Conservation (phyloP, 2,888 invertebrate species). For the Harpalus rufipes region DNA sequence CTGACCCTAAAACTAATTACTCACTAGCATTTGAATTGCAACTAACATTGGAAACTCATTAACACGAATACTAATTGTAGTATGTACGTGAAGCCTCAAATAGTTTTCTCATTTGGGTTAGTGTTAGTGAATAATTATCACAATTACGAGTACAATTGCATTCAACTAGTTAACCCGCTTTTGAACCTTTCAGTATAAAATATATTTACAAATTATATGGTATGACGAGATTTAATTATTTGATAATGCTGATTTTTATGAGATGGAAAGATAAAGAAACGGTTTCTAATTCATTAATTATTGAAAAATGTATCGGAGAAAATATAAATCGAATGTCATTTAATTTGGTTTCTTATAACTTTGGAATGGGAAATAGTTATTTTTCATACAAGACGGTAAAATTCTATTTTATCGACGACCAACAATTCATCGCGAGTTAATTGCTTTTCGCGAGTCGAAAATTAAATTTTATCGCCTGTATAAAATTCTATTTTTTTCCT, state of each 20-base stretch:
- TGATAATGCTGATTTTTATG: background rate
- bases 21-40: conserved; percentile 14
- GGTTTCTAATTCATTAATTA: background rate
- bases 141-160: background rate
- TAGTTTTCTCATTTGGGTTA: background rate
- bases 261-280: background rate
- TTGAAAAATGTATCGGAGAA: background rate
- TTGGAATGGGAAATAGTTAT: too few relatives aligned
- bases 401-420: too few relatives aligned
- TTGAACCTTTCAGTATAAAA: conserved; percentile 13
- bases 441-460: too few relatives aligned
- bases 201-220: background rate
- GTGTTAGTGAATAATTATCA: conserved; percentile 10
- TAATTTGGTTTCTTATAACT: too few relatives aligned
- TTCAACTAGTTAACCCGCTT: conserved; percentile 32
- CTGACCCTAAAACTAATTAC: conserved; percentile 9
- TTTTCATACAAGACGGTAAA: too few relatives aligned
- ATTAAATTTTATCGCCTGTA: too few relatives aligned
- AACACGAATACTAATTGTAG: conserved; percentile 15
- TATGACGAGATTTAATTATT: background rate
- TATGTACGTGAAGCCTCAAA: conserved; percentile 18
- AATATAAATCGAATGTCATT: too few relatives aligned
- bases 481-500: too few relatives aligned
- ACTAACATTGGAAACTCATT: conserved; percentile 18
- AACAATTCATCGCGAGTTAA: too few relatives aligned